These are phyloP conservation scores for Thinocorus orbignyianus DNA, from an alignment of 2,113 vertebrate genomes.

Conservation along the genomic window DNA sequence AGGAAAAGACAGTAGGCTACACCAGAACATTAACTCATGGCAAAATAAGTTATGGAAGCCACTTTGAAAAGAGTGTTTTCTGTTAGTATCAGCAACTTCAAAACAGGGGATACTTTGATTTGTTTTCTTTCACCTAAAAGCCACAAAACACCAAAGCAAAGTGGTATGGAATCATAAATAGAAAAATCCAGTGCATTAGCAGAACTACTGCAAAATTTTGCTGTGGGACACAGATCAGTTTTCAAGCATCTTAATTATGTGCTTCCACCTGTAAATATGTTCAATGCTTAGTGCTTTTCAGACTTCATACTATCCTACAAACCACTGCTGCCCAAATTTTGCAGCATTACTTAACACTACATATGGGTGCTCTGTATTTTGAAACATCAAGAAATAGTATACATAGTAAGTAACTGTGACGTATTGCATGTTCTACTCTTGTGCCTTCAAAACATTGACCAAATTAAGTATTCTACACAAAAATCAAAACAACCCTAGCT, in stretches of 20 bases:
- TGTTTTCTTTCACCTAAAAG: not conserved
- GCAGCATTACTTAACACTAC: not conserved
- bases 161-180: not conserved
- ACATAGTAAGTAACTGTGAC: not conserved
- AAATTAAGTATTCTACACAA: not conserved
- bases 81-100: not conserved
- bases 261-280: not conserved
- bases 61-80: not conserved
- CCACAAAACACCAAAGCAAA: not conserved
- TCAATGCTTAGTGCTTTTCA: not conserved
- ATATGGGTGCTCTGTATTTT: not conserved
- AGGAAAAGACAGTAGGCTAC: not conserved
- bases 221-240: not conserved
- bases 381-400: not conserved
- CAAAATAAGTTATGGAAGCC: not conserved
- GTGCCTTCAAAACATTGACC: not conserved
- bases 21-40: not conserved
- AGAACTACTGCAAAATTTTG: not conserved
- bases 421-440: too few species aligned
- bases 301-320: not conserved
- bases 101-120: not conserved
- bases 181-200: not conserved
- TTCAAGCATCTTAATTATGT: not conserved
- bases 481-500: not conserved
- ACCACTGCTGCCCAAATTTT: not conserved